phyloP scores from a whole-genome alignment of 2,888 invertebrate genomes.

The Automeris io region DNA sequence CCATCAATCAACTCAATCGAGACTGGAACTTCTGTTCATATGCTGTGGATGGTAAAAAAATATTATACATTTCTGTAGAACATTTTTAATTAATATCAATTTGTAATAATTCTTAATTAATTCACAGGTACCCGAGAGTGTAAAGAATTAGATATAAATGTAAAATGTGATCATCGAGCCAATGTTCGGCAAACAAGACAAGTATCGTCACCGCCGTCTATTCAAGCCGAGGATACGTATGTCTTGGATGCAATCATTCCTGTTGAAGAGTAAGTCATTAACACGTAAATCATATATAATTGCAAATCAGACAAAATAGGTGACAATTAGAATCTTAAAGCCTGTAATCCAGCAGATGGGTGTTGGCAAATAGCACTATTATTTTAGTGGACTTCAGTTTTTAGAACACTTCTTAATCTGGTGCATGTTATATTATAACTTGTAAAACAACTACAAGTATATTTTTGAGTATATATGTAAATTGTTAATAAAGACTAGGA shows the following conservation, averaged over 20 bases:
- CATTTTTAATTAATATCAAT: neutral
- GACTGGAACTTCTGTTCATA: slow-evolving; percentile 99
- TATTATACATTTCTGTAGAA: neutral
- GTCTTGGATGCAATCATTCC: slow-evolving; percentile 89
- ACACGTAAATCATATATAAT: slow-evolving; percentile 12
- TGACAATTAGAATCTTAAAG: neutral
- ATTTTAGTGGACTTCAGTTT: slow-evolving; percentile 12
- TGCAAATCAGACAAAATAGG: slow-evolving; percentile 2
- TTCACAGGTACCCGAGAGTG: slow-evolving; percentile 85
- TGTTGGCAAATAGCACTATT: slow-evolving; percentile 29
- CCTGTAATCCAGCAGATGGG: slow-evolving; percentile 14
- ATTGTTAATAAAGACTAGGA: neutral
- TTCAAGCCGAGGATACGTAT: slow-evolving; percentile 87
- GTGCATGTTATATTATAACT: slow-evolving; percentile 28
- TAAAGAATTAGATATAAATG: slow-evolving; percentile 92
- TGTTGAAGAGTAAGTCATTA: slow-evolving; percentile 86
- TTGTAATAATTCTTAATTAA: slow-evolving; percentile 1
- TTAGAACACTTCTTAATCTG: slow-evolving; percentile 31
- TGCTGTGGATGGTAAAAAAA: slow-evolving; percentile 83
- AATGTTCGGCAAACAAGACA: slow-evolving; percentile 81
- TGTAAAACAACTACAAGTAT: slow-evolving; percentile 16
- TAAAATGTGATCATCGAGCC: slow-evolving; percentile 91
- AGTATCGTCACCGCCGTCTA: slow-evolving; percentile 64
- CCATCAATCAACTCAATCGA: slow-evolving; percentile 92
- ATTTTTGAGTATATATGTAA: neutral